phyloP scores from a whole-genome alignment of 2,113 vertebrate species.

The Stigmatopora argus region DNA sequence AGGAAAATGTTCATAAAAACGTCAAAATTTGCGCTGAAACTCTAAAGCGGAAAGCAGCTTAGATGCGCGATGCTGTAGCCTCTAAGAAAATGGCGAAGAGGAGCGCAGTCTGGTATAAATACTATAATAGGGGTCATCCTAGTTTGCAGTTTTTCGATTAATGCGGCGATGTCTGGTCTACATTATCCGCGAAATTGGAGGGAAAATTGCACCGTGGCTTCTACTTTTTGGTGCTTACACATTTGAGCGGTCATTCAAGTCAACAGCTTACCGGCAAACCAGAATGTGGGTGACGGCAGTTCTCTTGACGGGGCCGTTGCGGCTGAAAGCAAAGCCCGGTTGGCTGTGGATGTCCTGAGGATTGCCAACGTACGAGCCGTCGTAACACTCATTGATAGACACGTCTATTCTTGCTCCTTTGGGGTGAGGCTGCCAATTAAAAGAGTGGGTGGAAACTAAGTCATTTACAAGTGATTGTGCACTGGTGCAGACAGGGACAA shows the following conservation, averaged over 20 bases:
- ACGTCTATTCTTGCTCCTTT: conserved; percentile 98
- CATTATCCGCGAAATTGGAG: too few relatives aligned
- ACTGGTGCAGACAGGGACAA: too few relatives aligned
- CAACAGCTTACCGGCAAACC: conserved; percentile 83
- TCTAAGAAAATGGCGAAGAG: too few relatives aligned
- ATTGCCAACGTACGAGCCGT: conserved; percentile 96
- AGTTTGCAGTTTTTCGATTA: too few relatives aligned
- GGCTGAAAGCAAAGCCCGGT: conserved; percentile 95
- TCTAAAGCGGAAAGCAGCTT: too few relatives aligned
- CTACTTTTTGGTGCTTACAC: background rate
- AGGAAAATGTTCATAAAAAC: too few relatives aligned
- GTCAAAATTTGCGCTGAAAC: too few relatives aligned
- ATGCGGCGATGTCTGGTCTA: too few relatives aligned
- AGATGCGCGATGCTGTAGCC: too few relatives aligned
- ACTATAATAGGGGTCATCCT: too few relatives aligned
- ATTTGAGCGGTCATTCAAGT: background rate
- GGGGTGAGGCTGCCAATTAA: conserved; percentile 83
- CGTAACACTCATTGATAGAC: conserved; percentile 98
- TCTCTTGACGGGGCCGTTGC: conserved; percentile 95
- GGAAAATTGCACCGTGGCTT: background rate
- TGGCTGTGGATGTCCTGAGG: conserved; percentile 99
- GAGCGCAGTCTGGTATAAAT: too few relatives aligned
- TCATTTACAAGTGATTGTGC: too few relatives aligned
- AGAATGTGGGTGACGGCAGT: conserved; percentile 95
- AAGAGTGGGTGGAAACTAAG: background rate